Base-by-base conservation (phyloP, 2,888 invertebrate genomes). In the Cheilosia grossa region DNA sequence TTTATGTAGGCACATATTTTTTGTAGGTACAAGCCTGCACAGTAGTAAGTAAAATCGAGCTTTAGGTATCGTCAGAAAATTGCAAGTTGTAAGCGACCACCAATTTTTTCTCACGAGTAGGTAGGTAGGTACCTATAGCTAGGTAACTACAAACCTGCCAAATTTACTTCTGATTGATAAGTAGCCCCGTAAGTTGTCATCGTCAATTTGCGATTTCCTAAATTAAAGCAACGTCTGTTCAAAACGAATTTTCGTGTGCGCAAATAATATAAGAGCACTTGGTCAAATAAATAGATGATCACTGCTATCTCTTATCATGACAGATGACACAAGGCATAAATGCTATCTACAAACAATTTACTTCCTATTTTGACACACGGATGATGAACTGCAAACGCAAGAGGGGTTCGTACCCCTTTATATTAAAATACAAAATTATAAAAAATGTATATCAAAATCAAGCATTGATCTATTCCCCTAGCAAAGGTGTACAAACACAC, bases 301-400 rank as follows among this genome's bases (percentile, higher is more conserved):
- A 74, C 63, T 56, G 44, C 30, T 63, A 54, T 27, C 21, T 30
- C 61, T 74, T 80, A 80, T 80, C 74, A 69, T 56, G 37, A 42
- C 53, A 37, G 9, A 30, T 37, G 13, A 37, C 37, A 13, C 13
- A 1, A 37, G 37, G 4, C 37, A 37, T 13, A 13, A 3, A 10
- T 4, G 6, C 15, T 21, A 19, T 4, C 53, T 44, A 74, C 17
- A 24, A 42, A 73, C 19, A 21, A 33, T 47, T 61, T 64, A 74
- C 74, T 74, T 74, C 74, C 74, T 74, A 37, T 64, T 74, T 74
- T 74, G 10, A 24, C 2, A 21, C 27, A 30, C 44, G 42, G 47
- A 54, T 17, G 27, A n/a, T 6, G 49, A n/a, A 53, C 37, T 37
- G 37, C 37, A 40, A 40, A 19, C 59, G 30, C 15, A 42, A 67